Evolutionary conservation across 2,797 vertebrate species (phyloP), one percentile per base, ranked within the genome.

Genomic region (Phaenicophaeus curvirostris): DNA sequence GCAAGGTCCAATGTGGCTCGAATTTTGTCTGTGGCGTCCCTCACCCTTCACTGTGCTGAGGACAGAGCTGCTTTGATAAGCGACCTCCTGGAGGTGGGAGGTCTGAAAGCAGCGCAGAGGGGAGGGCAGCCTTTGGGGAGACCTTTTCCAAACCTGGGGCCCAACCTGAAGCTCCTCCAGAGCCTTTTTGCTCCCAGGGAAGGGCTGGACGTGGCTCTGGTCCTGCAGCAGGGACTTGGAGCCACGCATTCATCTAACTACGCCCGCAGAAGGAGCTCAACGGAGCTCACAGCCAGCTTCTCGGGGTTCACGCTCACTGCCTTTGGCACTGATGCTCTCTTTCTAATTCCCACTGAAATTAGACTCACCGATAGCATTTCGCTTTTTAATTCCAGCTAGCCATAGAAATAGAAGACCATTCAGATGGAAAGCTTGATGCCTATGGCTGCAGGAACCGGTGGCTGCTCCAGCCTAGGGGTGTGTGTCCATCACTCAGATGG

Each of bases 1-100:
- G 68, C 87, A n/a, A 59, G 87, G 89, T 68, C 88, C 87, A 76
- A 51, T 30, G 73, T 83, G 94, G 91, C 79, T 79, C 65, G 67
- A 77, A 77, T 95, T 93, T 91, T 85, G 48, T 67, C 72, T 0
- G 2, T 7, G 66, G 84, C 62, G 69, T 76, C 12, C 0, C 65
- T 74, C 83, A 37, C 57, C 63, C 59, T 61, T 28, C 23, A 87
- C 69, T 53, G 24, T 81, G 3, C 4, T 0, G 63, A 68, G 59
- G 57, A 85, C 81, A 62, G 68, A 27, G 31, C 24, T 62, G 42
- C 82, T 82, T 51, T 59, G 75, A 55, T 27, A 55, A 77, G 72
- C 2, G 0, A 11, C 3, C 7, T 41, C 58, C 65, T 3, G 1
- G 73, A 39, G 77, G 25, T 31, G 65, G 57, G 69, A 86, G 53